Conservation (phyloP, 2,113 vertebrate genomes). For the Chaetodon trifascialis region DNA sequence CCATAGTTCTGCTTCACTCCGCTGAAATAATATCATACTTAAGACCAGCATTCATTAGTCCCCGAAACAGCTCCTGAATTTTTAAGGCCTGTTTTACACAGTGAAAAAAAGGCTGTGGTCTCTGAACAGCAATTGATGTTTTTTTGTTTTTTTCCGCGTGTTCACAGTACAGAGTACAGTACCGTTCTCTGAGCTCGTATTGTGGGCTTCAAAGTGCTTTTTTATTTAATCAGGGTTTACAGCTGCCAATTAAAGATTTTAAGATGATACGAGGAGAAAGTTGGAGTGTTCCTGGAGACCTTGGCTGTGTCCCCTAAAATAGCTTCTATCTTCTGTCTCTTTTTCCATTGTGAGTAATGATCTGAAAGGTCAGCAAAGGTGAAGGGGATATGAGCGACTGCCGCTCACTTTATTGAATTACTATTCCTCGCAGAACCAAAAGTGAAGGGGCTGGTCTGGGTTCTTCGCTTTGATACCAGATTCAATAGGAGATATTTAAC, state of each 20-base stretch:
- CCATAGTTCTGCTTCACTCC: constrained; percentile 66
- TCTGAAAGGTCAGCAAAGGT: constrained; percentile 74
- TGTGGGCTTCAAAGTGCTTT: constrained; percentile 74
- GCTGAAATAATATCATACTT: constrained; percentile 80
- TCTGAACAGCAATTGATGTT: constrained; percentile 66
- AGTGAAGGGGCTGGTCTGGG: constrained; percentile 19
- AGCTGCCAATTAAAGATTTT: constrained; percentile 83
- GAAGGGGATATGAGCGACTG: constrained; percentile 62
- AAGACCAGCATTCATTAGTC: constrained; percentile 77
- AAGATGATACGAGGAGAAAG: constrained; percentile 72
- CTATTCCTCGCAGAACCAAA: constrained; percentile 41
- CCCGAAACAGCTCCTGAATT: constrained; percentile 77
- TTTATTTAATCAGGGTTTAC: constrained; percentile 80
- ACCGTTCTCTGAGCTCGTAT: constrained; percentile 62
- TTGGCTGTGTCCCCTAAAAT: constrained; percentile 69
- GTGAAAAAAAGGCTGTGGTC: constrained; percentile 60
- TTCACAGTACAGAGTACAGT: constrained; percentile 35
- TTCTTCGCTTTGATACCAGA: constrained; percentile 25
- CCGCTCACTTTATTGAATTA: constrained; percentile 70
- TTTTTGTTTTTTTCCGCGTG: not conserved
- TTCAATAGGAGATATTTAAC: constrained; percentile 12
- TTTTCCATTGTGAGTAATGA: constrained; percentile 72
- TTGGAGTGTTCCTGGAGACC: constrained; percentile 58
- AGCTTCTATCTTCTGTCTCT: constrained; percentile 61
- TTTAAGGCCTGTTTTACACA: constrained; percentile 79